These are phyloP conservation scores for Orussus abietinus DNA, from an alignment of 1,140 invertebrate genomes.

Conservation along the genomic window DNA sequence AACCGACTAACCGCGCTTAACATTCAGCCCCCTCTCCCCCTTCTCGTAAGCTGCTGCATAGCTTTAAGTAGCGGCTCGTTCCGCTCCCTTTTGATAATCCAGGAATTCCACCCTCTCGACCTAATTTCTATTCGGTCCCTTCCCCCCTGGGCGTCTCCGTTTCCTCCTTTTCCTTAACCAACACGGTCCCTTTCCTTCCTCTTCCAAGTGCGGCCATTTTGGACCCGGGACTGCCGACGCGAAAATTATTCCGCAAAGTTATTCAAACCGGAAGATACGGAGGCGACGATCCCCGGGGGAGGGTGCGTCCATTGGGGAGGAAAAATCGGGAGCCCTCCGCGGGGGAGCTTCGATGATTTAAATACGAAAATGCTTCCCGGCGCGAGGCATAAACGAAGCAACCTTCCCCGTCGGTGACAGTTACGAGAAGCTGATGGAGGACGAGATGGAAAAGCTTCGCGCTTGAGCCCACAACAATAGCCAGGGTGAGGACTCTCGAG, in stretches of 20 bases:
- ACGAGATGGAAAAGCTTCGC: constrained; percentile 16
- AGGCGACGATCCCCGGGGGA: too few species aligned
- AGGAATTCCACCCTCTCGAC: constrained; percentile 17
- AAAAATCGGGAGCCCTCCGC: constrained; percentile 1
- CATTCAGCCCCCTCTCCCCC: constrained; percentile 1
- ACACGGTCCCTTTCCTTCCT: constrained; percentile 1
- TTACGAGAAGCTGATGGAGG: constrained; percentile 8
- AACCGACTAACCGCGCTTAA: constrained; percentile 26
- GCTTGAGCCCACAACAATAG: constrained; percentile 23
- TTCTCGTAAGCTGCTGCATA: too few species aligned
- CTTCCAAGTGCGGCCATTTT: too few species aligned
- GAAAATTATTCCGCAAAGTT: too few species aligned
- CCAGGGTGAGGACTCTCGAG: not conserved
- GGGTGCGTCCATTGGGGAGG: too few species aligned
- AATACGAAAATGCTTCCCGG: not conserved
- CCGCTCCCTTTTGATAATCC: constrained; percentile 11
- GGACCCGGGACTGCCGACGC: not conserved
- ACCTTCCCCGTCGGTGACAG: constrained; percentile 16
- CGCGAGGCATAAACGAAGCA: not conserved
- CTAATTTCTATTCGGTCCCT: constrained; percentile 8
- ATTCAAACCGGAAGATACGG: too few species aligned
- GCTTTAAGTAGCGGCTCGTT: not conserved
- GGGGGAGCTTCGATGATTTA: not conserved
- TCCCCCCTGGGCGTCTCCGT: not conserved
- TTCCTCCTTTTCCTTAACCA: constrained; percentile 10